Evolutionary conservation across 2,888 invertebrate genomes (phyloP).

Genomic region (Cremastobaeus sp.): DNA sequence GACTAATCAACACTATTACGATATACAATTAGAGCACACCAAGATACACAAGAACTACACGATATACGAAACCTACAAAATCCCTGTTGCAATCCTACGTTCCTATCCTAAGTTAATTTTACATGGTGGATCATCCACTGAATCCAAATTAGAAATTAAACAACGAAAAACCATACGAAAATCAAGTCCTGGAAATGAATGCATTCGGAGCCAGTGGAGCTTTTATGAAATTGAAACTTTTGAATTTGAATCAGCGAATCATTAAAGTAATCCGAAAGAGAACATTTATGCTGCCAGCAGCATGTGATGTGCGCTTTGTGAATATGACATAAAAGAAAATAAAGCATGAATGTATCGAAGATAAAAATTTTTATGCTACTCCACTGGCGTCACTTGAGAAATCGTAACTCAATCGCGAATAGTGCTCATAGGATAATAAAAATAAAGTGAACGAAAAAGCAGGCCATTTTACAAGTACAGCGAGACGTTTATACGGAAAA

Average conservation of each 20-base stretch:
- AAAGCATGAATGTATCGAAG: neutral
- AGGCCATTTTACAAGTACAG: slow-evolving; percentile 70
- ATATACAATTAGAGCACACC: too few relatives aligned
- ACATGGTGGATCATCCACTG: too few relatives aligned
- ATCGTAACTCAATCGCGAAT: slow-evolving; percentile 40
- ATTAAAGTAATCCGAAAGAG: too few relatives aligned
- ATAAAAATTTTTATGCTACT: slow-evolving; percentile 15
- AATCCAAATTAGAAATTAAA: too few relatives aligned
- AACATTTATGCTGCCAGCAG: slow-evolving; percentile 52
- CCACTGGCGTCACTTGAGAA: slow-evolving; percentile 20
- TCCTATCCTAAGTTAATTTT: too few relatives aligned
- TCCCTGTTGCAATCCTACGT: too few relatives aligned
- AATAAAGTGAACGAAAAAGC: slow-evolving; percentile 70
- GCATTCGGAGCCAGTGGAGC: neutral
- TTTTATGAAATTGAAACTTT: neutral
- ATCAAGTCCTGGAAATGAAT: too few relatives aligned
- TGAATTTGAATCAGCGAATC: too few relatives aligned
- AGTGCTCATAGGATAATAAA: slow-evolving; percentile 62
- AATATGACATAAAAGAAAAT: neutral
- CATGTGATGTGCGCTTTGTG: slow-evolving; percentile 11
- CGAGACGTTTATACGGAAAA: slow-evolving; percentile 59
- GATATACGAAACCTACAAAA: too few relatives aligned
- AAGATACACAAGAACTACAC: too few relatives aligned
- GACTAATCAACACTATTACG: too few relatives aligned
- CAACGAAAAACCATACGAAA: too few relatives aligned